Percentiles rank a stretch among this genome's conserved stretches.
Evolutionary conservation across 1,140 invertebrate genomes (phyloP).

Genomic region (Anoplophora glabripennis): DNA sequence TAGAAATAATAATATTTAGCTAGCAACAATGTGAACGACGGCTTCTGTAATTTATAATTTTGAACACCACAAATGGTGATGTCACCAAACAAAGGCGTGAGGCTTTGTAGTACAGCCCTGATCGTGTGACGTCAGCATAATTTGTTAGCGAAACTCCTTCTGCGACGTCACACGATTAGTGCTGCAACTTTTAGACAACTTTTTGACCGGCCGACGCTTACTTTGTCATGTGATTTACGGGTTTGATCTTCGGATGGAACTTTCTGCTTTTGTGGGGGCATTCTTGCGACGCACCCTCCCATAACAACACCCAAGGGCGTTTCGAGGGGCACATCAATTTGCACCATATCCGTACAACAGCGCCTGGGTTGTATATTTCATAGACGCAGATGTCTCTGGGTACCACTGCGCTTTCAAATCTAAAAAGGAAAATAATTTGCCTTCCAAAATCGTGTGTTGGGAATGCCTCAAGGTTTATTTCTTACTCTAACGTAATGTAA

Average conservation of each 20-base stretch:
- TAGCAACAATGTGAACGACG: no score
- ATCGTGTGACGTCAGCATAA: no score
- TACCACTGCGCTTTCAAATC: conserved; percentile 73
- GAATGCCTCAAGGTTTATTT: neutral
- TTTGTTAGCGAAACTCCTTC: no score
- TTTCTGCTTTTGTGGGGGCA: conserved; percentile 64
- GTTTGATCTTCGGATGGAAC: conserved; percentile 70
- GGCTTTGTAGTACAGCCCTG: no score
- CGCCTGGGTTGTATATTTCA: conserved; percentile 89
- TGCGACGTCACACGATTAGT: no score
- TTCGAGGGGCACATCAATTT: conserved; percentile 47
- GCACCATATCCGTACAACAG: conserved; percentile 79
- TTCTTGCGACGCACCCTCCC: conserved; percentile 68
- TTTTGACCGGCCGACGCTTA: no score
- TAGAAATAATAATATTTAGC: no score
- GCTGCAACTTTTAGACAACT: no score
- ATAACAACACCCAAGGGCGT: conserved; percentile 69
- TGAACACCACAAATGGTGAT: no score
- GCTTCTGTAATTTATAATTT: no score
- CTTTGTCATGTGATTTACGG: conserved; percentile 63
- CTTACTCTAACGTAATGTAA: conserved; percentile 69
- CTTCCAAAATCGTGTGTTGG: neutral
- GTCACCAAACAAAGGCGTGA: no score
- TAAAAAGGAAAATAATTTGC: conserved; percentile 45
- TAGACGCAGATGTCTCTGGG: conserved; percentile 76